Conservation (phyloP, 2,888 invertebrate species). For the Oscheius sp. region DNA sequence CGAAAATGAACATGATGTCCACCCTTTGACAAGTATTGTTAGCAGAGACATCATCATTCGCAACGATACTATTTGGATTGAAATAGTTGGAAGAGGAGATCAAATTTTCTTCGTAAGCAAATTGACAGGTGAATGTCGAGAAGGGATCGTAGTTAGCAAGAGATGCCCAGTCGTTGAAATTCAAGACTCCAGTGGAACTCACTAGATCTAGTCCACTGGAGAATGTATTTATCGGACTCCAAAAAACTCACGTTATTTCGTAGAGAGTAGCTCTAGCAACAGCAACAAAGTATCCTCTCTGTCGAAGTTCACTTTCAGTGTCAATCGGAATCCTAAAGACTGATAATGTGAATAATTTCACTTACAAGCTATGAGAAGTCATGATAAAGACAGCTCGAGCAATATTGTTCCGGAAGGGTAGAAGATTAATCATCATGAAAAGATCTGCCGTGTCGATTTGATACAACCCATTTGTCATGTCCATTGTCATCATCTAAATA, state of each 20-base stretch:
- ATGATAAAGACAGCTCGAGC: not conserved
- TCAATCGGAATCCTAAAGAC: not conserved
- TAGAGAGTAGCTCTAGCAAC: not conserved
- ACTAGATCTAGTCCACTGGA: too few relatives aligned
- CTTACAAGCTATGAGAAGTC: constrained; percentile 4
- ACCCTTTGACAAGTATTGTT: not conserved
- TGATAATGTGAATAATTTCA: too few relatives aligned
- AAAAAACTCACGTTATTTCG: not conserved
- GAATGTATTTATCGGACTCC: too few relatives aligned
- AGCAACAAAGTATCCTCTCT: not conserved
- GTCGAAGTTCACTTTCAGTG: too few relatives aligned
- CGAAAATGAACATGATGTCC: constrained; percentile 8
- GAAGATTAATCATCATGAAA: not conserved
- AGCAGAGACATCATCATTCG: not conserved
- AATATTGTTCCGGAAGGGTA: not conserved
- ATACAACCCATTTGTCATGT: not conserved
- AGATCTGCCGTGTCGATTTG: not conserved
- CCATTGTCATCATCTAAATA: not conserved
- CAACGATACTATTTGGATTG: too few relatives aligned
- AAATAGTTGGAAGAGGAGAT: not conserved
- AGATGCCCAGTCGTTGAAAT: not conserved
- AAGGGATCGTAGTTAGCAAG: not conserved
- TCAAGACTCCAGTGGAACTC: not conserved
- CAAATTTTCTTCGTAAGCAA: not conserved
- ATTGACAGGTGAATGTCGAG: not conserved